These are phyloP conservation scores for Mythimna albipuncta DNA, from an alignment of 2,888 invertebrate species.

Conservation along the genomic window DNA sequence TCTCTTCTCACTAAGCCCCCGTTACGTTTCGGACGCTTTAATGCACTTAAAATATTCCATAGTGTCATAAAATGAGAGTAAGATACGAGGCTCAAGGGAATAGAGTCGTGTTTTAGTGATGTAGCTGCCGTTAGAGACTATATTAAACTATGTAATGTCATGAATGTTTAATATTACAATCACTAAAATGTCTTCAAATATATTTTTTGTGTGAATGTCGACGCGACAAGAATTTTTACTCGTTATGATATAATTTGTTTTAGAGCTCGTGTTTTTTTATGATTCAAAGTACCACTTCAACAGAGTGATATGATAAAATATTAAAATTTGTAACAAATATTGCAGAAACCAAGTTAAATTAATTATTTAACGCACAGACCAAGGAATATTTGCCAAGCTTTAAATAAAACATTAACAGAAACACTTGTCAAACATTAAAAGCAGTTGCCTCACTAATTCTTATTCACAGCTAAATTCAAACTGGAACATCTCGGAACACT, in stretches of 20 bases:
- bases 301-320: not conserved
- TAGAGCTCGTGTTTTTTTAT: not conserved
- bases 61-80: conserved; percentile 84
- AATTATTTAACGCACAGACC: conserved; percentile 10
- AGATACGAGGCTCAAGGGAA: conserved; percentile 79
- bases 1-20: conserved; percentile 47
- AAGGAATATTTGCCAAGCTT: conserved; percentile 11
- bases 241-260: conserved; percentile 3
- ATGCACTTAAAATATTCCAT: conserved; percentile 87
- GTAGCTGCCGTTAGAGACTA: conserved; percentile 52
- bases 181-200: conserved; percentile 30
- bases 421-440: conserved; percentile 59
- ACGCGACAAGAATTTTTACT: conserved; percentile 21
- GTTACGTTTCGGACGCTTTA: conserved; percentile 71
- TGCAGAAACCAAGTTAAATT: conserved; percentile 3
- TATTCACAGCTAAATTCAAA: conserved; percentile 61
- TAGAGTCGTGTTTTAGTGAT: conserved; percentile 64
- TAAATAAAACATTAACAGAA: conserved; percentile 53
- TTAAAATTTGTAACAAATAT: conserved; percentile 7
- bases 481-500: conserved; percentile 62
- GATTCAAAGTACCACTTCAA: not conserved
- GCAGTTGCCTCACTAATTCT: conserved; percentile 57
- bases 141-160: conserved; percentile 47
- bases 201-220: conserved; percentile 24
- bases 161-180: conserved; percentile 57